Evolutionary conservation across 2,888 invertebrate species (phyloP), one percentile per base, ranked within the genome.

Genomic region (Dysmachus trigonus): DNA sequence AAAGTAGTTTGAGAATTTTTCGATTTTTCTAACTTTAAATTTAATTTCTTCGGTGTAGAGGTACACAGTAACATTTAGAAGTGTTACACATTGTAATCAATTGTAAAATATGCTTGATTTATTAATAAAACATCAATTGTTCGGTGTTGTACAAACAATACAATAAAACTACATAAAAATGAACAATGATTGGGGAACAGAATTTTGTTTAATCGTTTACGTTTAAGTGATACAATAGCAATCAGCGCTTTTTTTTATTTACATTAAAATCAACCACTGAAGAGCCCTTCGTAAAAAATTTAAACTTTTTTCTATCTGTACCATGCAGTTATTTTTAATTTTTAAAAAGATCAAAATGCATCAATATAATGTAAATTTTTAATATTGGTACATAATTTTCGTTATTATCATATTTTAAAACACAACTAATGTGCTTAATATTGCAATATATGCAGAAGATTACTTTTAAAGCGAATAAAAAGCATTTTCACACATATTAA

Each of bases 401-500:
- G 62, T 62, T 62, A 62, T 62, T 62, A 62, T 7, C 22, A n/a
- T 15, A 41, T 51, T 51, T 51, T 22, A 62, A 10, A 62, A 62
- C 62, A 62, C 62, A 62, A 62, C 62, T 33, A 73, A 33, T 73
- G 73, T 73, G 35, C 35, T 73, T 73, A 47, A 4, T 27, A 30
- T 41, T 47, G 51, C 31, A 47, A 41, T 51, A 6, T 79, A 79
- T 79, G 79, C 79, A 22, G 47, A 79, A 79, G 62, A 33, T 73
- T 73, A 73, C 27, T 79, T 79, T 79, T 15, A 8, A 81, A 81
- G 81, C 81, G 31, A 18, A 41, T 53, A 53, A 81, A 62, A 81
- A 81, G 81, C 53, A 33, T 33, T 53, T 77, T 62, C 81, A 79
- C 79, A 81, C 33, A 79, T 62, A 73, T 81, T 53, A 35, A 33